A percentile compares a stretch with the other conserved stretches of the same genome.
phyloP scores from a whole-genome alignment of 1,140 invertebrate genomes.

The Latrodectus geometricus region DNA sequence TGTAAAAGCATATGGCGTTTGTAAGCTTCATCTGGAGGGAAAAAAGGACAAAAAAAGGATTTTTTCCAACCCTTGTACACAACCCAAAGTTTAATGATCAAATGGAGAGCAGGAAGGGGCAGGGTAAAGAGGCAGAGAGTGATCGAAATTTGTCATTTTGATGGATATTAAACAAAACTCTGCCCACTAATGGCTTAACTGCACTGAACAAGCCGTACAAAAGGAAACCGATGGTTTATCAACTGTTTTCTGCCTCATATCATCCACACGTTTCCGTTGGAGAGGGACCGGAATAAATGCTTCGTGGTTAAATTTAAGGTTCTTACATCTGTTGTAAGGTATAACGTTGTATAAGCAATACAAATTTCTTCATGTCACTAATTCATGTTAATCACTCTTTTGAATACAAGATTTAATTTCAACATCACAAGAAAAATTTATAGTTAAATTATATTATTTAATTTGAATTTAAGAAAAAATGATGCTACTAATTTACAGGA shows the following conservation, averaged over 20 bases:
- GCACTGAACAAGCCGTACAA: background rate
- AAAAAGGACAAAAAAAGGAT: too few species aligned
- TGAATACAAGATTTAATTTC: too few species aligned
- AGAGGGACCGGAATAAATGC: background rate
- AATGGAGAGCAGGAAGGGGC: background rate
- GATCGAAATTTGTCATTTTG: slow-evolving; percentile 59
- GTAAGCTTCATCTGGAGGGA: too few species aligned
- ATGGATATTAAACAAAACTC: slow-evolving; percentile 54
- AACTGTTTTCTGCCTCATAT: slow-evolving; percentile 34
- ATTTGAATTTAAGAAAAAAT: too few species aligned
- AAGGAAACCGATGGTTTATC: slow-evolving; percentile 41
- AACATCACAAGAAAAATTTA: too few species aligned
- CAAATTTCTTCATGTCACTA: too few species aligned
- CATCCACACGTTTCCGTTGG: background rate
- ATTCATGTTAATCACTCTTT: too few species aligned
- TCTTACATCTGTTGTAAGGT: too few species aligned
- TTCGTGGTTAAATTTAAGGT: background rate
- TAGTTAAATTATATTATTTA: too few species aligned
- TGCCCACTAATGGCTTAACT: slow-evolving; percentile 52
- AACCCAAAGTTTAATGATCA: slow-evolving; percentile 46
- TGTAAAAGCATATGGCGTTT: too few species aligned
- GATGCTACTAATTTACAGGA: too few species aligned
- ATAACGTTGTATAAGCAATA: too few species aligned
- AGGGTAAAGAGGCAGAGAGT: background rate
- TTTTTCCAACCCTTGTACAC: background rate